phyloP scores from a whole-genome alignment of 2,113 vertebrate species.

The Chloropsis cyanopogon region DNA sequence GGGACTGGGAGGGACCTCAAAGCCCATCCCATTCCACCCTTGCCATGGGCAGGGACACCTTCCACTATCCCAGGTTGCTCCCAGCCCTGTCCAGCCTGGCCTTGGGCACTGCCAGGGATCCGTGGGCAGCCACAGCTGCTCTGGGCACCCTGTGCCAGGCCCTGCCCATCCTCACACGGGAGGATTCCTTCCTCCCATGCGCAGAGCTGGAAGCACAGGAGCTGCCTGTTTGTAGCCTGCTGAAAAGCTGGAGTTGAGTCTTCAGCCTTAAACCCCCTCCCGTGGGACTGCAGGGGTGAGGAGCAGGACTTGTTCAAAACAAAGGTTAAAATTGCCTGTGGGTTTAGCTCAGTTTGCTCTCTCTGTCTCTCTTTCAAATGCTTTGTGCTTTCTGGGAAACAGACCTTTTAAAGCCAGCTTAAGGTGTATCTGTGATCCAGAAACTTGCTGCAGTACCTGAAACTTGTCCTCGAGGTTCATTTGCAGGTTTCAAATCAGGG shows the following conservation, averaged over 20 bases:
- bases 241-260: background rate
- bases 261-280: background rate
- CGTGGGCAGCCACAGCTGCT: background rate
- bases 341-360: background rate
- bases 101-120: rapidly evolving
- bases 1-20: background rate
- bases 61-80: rapidly evolving
- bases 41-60: background rate
- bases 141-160: background rate
- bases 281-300: background rate
- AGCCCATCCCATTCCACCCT: background rate
- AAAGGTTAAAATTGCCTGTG: background rate
- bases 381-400: background rate
- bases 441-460: background rate
- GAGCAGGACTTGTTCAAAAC: background rate
- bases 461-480: background rate
- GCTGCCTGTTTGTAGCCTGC: background rate
- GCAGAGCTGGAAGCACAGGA: background rate
- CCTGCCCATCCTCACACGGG: rapidly evolving
- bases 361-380: background rate
- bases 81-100: background rate
- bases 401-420: background rate
- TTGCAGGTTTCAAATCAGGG: background rate
- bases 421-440: background rate
- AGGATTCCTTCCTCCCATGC: background rate